Percentiles rank a stretch among this genome's conserved stretches.
These are phyloP conservation scores for Neoniphon sammara DNA, from an alignment of 2,797 vertebrate genomes.

Conservation along the genomic window DNA sequence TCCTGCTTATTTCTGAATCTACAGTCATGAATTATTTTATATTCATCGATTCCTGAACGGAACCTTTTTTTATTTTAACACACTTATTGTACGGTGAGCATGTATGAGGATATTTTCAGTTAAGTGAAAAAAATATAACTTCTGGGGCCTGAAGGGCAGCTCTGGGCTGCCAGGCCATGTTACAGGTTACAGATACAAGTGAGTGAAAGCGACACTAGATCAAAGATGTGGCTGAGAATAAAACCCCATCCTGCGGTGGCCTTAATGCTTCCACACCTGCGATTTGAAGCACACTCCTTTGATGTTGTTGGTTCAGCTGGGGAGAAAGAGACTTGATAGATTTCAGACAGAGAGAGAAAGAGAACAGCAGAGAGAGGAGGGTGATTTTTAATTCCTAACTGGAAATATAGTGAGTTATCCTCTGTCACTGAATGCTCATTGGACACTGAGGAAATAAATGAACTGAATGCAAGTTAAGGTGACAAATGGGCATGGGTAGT, in stretches of 20 bases:
- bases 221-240: constrained; percentile 76
- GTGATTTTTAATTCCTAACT: background rate
- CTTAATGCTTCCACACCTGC: constrained; percentile 85
- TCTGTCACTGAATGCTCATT: constrained; percentile 32
- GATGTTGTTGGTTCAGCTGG: constrained; percentile 73
- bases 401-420: background rate
- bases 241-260: constrained; percentile 78
- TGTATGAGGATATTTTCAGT: constrained; percentile 40
- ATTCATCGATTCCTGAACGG: background rate
- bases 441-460: constrained; percentile 37
- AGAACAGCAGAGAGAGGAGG: background rate
- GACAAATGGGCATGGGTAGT: constrained; percentile 27
- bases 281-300: constrained; percentile 81
- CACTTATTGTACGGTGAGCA: constrained; percentile 24
- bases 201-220: constrained; percentile 70
- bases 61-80: constrained; percentile 12
- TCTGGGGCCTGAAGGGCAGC: background rate
- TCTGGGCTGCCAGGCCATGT: constrained; percentile 31
- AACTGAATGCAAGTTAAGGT: constrained; percentile 52
- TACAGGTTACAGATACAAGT: constrained; percentile 60
- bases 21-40: constrained; percentile 5
- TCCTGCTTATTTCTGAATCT: constrained; percentile 6
- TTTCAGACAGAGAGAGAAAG: constrained; percentile 38
- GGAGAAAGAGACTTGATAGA: constrained; percentile 65
- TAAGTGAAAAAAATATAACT: constrained; percentile 22